Conservation (phyloP, 2,888 invertebrate genomes). For the Spodoptera exigua region DNA sequence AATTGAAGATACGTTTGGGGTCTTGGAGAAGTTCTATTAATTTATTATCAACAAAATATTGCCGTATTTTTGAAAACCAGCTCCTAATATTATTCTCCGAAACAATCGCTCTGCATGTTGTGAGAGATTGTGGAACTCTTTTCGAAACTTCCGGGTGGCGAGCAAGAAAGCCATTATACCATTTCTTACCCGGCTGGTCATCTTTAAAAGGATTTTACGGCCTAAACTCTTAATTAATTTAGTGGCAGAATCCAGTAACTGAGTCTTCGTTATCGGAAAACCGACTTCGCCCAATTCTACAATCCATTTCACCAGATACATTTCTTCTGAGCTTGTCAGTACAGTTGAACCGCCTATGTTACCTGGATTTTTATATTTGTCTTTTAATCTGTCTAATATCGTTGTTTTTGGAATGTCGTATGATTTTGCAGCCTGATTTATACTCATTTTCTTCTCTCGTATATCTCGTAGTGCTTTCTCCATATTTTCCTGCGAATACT, state of each 20-base stretch:
- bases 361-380: constrained; percentile 24
- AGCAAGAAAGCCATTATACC: background rate
- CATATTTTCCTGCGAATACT: constrained; percentile 25
- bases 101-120: background rate
- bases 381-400: constrained; percentile 17
- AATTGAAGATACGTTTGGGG: constrained; percentile 19
- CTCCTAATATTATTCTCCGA: constrained; percentile 1
- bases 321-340: constrained; percentile 10
- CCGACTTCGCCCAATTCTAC: constrained; percentile 7
- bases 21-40: constrained; percentile 11
- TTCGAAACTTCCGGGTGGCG: constrained; percentile 6
- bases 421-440: constrained; percentile 22
- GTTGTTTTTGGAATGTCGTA: constrained; percentile 26
- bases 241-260: constrained; percentile 4
- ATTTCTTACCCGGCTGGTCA: constrained; percentile 3
- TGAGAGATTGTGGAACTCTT: constrained; percentile 4
- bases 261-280: constrained; percentile 8
- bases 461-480: constrained; percentile 22
- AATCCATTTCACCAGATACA: constrained; percentile 8
- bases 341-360: constrained; percentile 28
- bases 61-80: constrained; percentile 11
- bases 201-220: constrained; percentile 13
- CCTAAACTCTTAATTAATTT: constrained; percentile 8
- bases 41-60: constrained; percentile 13
- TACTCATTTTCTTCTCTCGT: constrained; percentile 24